phyloP scores from a whole-genome alignment of 2,797 vertebrate genomes.

The Channa striata region DNA sequence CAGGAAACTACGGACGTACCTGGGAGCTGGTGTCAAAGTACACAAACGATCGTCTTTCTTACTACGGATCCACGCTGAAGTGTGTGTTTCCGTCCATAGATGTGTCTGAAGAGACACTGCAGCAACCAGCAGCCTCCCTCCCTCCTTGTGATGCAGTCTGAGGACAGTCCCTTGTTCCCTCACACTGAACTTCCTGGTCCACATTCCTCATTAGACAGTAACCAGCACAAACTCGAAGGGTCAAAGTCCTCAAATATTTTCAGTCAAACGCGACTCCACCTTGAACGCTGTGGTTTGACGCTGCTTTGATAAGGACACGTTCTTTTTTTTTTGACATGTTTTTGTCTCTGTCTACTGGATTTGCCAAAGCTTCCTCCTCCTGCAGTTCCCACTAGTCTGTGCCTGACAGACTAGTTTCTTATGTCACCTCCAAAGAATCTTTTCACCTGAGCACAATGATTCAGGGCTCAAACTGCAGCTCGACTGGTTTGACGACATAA shows the following conservation, averaged over 20 bases:
- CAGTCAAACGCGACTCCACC: not conserved
- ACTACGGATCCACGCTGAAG: constrained; percentile 19
- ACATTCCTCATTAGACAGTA: constrained; percentile 32
- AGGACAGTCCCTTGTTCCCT: not conserved
- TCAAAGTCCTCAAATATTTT: constrained; percentile 44
- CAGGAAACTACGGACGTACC: too few relatives aligned
- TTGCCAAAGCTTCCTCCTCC: not conserved
- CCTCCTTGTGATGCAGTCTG: constrained; percentile 3
- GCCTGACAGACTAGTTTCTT: constrained; percentile 42
- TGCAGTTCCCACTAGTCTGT: not conserved
- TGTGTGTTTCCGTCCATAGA: not conserved
- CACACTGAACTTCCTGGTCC: constrained; percentile 19
- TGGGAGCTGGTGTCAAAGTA: too few relatives aligned
- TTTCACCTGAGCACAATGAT: not conserved
- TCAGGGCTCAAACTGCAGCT: constrained; percentile 4
- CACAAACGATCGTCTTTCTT: constrained; percentile 25
- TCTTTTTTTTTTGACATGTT: too few relatives aligned
- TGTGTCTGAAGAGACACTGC: constrained; percentile 10
- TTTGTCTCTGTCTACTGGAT: not conserved
- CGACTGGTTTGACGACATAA: constrained; percentile 57
- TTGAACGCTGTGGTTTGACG: not conserved
- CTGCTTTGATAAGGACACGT: too few relatives aligned
- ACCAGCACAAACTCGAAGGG: constrained; percentile 8
- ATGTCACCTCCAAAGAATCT: not conserved
- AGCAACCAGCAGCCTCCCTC: constrained; percentile 24